Evolutionary conservation across 2,888 invertebrate species (phyloP), one percentile per base, ranked within the genome.

Genomic region (Parnassius orleans): DNA sequence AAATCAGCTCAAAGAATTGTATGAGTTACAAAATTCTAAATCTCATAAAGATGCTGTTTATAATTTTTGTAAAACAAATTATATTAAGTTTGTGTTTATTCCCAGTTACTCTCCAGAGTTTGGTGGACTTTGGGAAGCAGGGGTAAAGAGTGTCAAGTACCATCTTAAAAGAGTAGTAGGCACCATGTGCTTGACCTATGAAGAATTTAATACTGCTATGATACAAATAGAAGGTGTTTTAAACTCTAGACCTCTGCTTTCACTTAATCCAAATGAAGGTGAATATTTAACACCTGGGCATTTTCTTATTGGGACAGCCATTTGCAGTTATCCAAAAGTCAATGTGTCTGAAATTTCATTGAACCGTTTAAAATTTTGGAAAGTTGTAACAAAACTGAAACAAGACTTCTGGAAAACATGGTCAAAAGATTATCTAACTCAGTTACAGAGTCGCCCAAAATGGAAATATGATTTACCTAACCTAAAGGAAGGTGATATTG

Each of bases 1-100:
- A 0, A 70, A 59, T 19, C 10, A 59, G 24, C 57, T 70, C 50
- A 52, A 61, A 5, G 61, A 64, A 41, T 50, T 69, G 15, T 64
- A 65, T 61, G 55, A 59, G 3, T 53, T 65, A 48, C 44, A 46
- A 12, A 33, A 3, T 2, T 66, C 65, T 43, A 57, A 56, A 50
- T 14, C 10, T 42, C 63, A 64, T 54, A 52, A 11, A 54, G 53
- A 63, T 54, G 3, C 43, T 11, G 43, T 68, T 24, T 10, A 62
- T 51, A 15, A 51, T 51, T 51, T 5, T 51, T 51, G 14, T 51
- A 15, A 14, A 15, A 24, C 9, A 19, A 11, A 51, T 15, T 51
- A 15, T 10, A 51, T 51, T 10, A 51, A 19, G 3, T 51, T 15
- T 24, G 15, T 10, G 19, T 51, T 51, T 11, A 51, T 51, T 51